These are phyloP conservation scores for Biston betularia DNA, from an alignment of 2,888 invertebrate genomes.

Conservation along the genomic window DNA sequence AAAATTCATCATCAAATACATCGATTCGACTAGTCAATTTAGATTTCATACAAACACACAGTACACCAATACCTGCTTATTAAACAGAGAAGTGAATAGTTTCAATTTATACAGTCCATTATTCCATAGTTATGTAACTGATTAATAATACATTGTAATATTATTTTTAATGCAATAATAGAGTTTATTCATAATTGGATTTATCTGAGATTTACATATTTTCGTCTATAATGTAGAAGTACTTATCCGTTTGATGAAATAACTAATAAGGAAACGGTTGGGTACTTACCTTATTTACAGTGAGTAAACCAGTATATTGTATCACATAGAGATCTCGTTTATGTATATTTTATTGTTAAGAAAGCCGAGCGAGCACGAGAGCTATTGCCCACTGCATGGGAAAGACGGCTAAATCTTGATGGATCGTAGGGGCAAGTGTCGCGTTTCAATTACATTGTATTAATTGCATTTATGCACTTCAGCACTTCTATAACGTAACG, in stretches of 20 bases:
- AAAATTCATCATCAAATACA: constrained; percentile 2
- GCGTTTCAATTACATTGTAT: constrained; percentile 1
- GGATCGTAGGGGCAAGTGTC: background rate
- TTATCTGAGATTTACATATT: background rate
- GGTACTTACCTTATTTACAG: constrained; percentile 9
- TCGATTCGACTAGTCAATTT: constrained; percentile 21
- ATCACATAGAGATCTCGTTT: constrained; percentile 47
- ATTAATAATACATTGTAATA: background rate
- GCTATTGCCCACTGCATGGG: background rate
- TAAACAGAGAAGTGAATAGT: background rate
- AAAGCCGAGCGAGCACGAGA: background rate
- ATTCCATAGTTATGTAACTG: background rate
- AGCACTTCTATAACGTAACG: constrained; percentile 5
- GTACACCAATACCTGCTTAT: background rate
- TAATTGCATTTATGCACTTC: constrained; percentile 16
- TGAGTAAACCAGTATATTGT: constrained; percentile 26
- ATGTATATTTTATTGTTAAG: constrained; percentile 34
- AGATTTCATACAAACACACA: constrained; percentile 8
- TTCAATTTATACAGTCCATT: background rate
- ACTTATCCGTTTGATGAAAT: constrained; percentile 40
- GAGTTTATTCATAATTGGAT: background rate
- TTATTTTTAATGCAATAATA: background rate
- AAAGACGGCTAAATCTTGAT: background rate
- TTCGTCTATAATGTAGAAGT: constrained; percentile 2
- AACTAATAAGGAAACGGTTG: constrained; percentile 30